Conservation (phyloP, 2,113 vertebrate genomes). For the Hepsetus odoe region DNA sequence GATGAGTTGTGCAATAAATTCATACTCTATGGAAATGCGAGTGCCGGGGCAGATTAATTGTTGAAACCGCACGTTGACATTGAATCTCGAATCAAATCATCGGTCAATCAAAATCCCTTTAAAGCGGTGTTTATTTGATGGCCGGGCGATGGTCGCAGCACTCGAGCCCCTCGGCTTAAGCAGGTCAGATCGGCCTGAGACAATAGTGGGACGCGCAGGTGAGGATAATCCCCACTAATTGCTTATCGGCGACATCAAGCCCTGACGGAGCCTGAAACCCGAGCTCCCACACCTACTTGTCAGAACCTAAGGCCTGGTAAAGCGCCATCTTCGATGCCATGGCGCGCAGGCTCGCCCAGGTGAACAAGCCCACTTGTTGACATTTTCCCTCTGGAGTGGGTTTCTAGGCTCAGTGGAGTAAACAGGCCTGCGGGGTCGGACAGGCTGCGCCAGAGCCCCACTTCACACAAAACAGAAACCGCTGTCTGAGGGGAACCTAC, state of each 20-base stretch:
- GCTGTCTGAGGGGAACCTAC: not conserved
- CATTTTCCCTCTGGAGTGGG: conserved; percentile 34
- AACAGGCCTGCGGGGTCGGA: no score
- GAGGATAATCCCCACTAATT: conserved; percentile 79
- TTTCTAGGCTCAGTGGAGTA: conserved; percentile 56
- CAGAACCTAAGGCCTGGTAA: conserved; percentile 58
- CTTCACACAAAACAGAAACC: not conserved
- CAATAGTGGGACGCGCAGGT: conserved; percentile 62
- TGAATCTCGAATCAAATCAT: conserved; percentile 54
- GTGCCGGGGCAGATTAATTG: conserved; percentile 44
- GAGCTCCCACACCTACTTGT: conserved; percentile 60
- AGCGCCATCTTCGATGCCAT: conserved; percentile 33
- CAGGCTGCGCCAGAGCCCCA: no score
- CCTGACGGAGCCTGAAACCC: conserved; percentile 68
- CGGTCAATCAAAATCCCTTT: conserved; percentile 68
- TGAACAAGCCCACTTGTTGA: not conserved
- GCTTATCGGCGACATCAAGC: conserved; percentile 65
- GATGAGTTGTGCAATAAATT: conserved; percentile 50
- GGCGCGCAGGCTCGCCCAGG: not conserved
- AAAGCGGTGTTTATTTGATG: conserved; percentile 60
- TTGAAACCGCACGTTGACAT: conserved; percentile 55
- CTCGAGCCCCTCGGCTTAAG: conserved; percentile 45
- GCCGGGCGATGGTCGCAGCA: conserved; percentile 53
- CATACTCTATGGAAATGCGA: conserved; percentile 47
- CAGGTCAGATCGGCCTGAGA: conserved; percentile 26